Conservation (phyloP, 35 echinoderm and acorn worm species). For the Chiridota heheva region DNA sequence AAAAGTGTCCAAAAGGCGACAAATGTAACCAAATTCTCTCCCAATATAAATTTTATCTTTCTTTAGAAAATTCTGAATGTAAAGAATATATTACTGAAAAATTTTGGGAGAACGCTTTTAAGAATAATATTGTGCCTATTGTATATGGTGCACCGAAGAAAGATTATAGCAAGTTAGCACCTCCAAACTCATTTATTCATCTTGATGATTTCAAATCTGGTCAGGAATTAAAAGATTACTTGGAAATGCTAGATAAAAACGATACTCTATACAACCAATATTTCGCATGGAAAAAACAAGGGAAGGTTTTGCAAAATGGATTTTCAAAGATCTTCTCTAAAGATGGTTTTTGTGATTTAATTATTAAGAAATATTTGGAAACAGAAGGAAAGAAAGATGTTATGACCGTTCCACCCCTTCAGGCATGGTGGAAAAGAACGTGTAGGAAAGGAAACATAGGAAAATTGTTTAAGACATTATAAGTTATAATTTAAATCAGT, state of each 20-base stretch:
- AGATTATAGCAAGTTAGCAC: constrained; percentile 54
- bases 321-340: constrained; percentile 39
- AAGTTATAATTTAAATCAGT: too few relatives aligned
- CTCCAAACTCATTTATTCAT: constrained; percentile 74
- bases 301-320: constrained; percentile 7
- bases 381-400: constrained; percentile 24
- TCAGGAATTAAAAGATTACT: constrained; percentile 26
- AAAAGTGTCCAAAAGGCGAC: not conserved
- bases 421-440: constrained; percentile 51
- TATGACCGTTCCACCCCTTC: constrained; percentile 47
- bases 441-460: constrained; percentile 18
- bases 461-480: too few relatives aligned
- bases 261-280: constrained; percentile 62
- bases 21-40: constrained; percentile 22
- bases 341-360: constrained; percentile 6
- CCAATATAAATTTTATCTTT: constrained; percentile 62
- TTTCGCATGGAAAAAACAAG: constrained; percentile 57
- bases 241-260: constrained; percentile 49
- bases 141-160: constrained; percentile 55
- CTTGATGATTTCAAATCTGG: constrained; percentile 43
- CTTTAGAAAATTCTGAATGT: constrained; percentile 66
- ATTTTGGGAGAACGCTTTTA: constrained; percentile 59
- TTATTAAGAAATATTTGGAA: constrained; percentile 38
- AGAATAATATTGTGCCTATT: constrained; percentile 63
- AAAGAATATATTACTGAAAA: constrained; percentile 68